Base-by-base conservation (phyloP, 2,888 invertebrate species). In the Hedychridium roseum region DNA sequence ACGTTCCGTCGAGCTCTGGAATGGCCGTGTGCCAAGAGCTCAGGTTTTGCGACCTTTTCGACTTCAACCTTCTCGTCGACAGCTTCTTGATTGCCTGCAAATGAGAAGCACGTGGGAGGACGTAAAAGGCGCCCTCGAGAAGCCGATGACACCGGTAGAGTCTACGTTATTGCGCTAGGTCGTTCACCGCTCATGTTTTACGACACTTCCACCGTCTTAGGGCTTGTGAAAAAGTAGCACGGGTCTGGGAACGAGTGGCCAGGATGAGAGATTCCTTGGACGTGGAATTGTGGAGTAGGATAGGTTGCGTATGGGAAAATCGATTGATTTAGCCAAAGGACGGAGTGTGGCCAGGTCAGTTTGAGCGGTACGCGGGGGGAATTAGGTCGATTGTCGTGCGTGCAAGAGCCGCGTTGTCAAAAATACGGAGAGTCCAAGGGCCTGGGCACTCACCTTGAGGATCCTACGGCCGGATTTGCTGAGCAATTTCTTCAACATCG, bases 401-500 rank as follows among this genome's bases (percentile, higher is more conserved):
- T 42, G 50, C 43, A 42, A 54, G 44, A 35, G 23, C 23, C 23
- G 27, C 36, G 6, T 1, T 3, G 6, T 12, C n/a, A n/a, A n/a
- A n/a, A n/a, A n/a, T n/a, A n/a, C n/a, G n/a, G 3, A 20, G 30
- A 15, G 23, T 38, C 39, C 28, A 47, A 40, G 20, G 17, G 20
- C 46, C 6, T 23, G 7, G 30, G 39, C 30, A 45, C 73, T 64
- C 66, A 78, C 78, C 78, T 69, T 72, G 30, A 78, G 57, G 37
- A 78, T 70, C 42, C 71, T 71, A 35, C 72, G 70, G 34, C 78
- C 78, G 31, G 78, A 76, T 42, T 73, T 76, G 55, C 65, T 70
- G 44, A 78, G 57, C 27, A 71, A 70, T 50, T 76, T 75, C 42
- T 64, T 72, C 64, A 78, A 57, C 77, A 77, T 78, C 42, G n/a